Evolutionary conservation across 2,888 invertebrate species (phyloP), one percentile per base, ranked within the genome.

Genomic region (Blomia tropicalis): DNA sequence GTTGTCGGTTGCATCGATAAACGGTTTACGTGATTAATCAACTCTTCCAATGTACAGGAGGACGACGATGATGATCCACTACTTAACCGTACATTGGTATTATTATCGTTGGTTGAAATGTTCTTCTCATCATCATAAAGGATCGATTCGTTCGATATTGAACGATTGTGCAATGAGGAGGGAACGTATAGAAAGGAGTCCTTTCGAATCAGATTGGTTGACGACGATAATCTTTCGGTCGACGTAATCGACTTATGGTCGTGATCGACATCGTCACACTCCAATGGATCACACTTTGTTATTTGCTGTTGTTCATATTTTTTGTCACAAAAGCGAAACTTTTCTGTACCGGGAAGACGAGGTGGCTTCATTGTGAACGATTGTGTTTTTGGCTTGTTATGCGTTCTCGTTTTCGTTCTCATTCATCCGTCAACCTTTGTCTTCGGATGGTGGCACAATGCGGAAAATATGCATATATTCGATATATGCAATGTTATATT

Each of bases 261-360:
- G 22, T 19, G 2, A 56, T 56, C 56, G 29, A 14, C 32, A 32
- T 30, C 29, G n/a, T 56, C 29, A 56, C 29, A 56, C 4, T n/a
- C 19, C 5, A 23, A 7, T 54, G 54, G 29, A 5, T n/a, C n/a
- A n/a, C n/a, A n/a, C n/a, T 4, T 19, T 25, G 22, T 51, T 51
- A n/a, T 3, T 56, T 3, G 22, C 11, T 31, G 36, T 36, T 56
- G 56, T 23, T 56, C 29, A 56, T n/a, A 56, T 25, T 56, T 56
- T 56, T 56, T 56, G 29, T 56, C 56, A 56, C 56, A 56, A 56
- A 56, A 56, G n/a, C 56, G 56, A 56, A 56, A 56, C 19, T 36
- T 31, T 36, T 56, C 56, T 11, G 56, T 56, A 2, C 56, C 56
- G n/a, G 56, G 56, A 27, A 56, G 29, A 23, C 56, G 56, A 19